phyloP scores from a whole-genome alignment of 35 echinoderm and acorn worm species.

The Strongylocentrotus purpuratus region DNA sequence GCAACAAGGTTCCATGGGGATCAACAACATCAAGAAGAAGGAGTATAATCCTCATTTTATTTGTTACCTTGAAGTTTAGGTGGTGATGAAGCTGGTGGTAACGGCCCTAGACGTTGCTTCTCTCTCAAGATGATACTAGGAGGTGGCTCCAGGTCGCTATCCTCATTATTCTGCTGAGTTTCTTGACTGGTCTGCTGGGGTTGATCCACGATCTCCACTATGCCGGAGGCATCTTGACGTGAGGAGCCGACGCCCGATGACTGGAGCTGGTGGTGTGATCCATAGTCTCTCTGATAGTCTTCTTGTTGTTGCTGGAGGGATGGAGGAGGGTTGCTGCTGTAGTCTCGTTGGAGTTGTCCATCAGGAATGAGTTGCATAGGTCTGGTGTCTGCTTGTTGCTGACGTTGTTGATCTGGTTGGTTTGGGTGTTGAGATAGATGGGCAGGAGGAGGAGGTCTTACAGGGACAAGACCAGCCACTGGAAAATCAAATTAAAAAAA shows the following conservation, averaged over 20 bases:
- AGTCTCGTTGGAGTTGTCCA: not conserved
- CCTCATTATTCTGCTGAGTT: not conserved
- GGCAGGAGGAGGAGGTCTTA: not conserved
- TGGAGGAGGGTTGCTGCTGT: not conserved
- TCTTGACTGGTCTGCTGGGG: not conserved
- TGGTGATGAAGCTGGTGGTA: not conserved
- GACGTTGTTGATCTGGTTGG: not conserved
- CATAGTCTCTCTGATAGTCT: not conserved
- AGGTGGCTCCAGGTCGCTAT: not conserved
- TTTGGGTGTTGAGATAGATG: not conserved
- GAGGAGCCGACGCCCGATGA: not conserved
- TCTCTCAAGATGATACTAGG: not conserved
- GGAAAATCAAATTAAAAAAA: no score
- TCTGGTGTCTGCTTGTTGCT: not conserved
- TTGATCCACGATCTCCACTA: not conserved
- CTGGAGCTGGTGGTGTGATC: not conserved
- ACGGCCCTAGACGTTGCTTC: not conserved
- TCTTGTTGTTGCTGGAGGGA: not conserved
- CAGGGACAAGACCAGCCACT: slow-evolving; percentile 30
- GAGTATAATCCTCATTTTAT: no score
- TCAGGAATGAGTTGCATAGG: slow-evolving; percentile 20
- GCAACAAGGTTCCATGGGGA: no score
- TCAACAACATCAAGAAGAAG: no score
- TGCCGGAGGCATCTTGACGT: not conserved
- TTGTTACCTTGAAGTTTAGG: not conserved